A percentile compares a stretch with the other conserved stretches of the same genome.
These are phyloP conservation scores for Calameuta filiformis DNA, from an alignment of 2,888 invertebrate species.

Conservation along the genomic window DNA sequence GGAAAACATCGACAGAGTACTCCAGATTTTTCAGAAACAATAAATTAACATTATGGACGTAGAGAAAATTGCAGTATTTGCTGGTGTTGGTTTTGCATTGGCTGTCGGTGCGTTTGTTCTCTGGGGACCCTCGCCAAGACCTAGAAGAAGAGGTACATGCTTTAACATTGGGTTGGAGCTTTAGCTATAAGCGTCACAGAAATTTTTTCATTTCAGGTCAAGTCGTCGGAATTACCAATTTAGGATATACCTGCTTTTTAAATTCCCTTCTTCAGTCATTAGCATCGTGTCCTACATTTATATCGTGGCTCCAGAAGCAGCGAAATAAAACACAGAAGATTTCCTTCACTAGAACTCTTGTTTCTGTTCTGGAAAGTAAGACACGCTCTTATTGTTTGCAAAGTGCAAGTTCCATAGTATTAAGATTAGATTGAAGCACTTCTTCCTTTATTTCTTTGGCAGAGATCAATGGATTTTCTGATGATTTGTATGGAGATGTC, in stretches of 20 bases:
- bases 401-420: background rate
- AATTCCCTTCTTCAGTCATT: conserved; percentile 92
- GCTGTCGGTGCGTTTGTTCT: conserved; percentile 86
- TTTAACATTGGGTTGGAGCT: conserved; percentile 1
- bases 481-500: conserved; percentile 56
- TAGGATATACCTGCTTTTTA: conserved; percentile 93
- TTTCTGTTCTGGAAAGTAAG: conserved; percentile 80
- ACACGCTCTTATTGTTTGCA: background rate
- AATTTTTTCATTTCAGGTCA: conserved; percentile 69
- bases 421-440: background rate
- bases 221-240: conserved; percentile 87
- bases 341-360: conserved; percentile 79
- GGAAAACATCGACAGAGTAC: no score
- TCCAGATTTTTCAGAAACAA: no score
- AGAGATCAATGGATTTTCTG: conserved; percentile 59
- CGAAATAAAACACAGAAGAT: conserved; percentile 75
- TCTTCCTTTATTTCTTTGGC: conserved; percentile 6
- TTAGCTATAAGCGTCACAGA: background rate
- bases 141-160: conserved; percentile 64
- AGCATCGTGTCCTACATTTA: conserved; percentile 87
- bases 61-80: conserved; percentile 81
- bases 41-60: conserved; percentile 71
- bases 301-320: conserved; percentile 81
- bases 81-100: conserved; percentile 82
- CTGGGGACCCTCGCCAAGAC: conserved; percentile 79